Evolutionary conservation across 2,113 vertebrate genomes (phyloP).

Genomic region (Fregetta grallaria): DNA sequence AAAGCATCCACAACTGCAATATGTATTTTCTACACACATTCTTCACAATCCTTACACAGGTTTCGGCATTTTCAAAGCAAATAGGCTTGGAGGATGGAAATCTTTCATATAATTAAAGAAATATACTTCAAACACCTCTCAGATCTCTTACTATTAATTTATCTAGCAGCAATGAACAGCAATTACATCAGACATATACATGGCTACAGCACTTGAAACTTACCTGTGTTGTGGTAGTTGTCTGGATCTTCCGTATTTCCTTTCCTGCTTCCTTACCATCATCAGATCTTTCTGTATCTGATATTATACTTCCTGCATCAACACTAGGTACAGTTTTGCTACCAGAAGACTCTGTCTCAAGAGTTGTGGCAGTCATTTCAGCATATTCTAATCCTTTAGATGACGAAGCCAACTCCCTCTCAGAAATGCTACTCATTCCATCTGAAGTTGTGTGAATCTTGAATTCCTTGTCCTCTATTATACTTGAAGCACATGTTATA

Average conservation of each 20-base stretch:
- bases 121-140: background rate
- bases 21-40: background rate
- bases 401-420: slow-evolving; percentile 72
- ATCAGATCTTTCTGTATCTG: slow-evolving; percentile 95
- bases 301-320: slow-evolving; percentile 78
- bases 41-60: background rate
- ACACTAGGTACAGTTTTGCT: slow-evolving; percentile 74
- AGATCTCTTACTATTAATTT: background rate
- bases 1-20: background rate
- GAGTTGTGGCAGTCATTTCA: slow-evolving; percentile 73
- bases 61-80: background rate
- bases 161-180: background rate
- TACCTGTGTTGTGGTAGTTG: slow-evolving; percentile 95
- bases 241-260: slow-evolving; percentile 96
- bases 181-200: background rate
- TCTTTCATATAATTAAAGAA: background rate
- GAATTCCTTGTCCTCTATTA: slow-evolving; percentile 88
- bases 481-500: slow-evolving; percentile 78
- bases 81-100: background rate
- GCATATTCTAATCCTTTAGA: slow-evolving; percentile 75
- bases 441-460: slow-evolving; percentile 84
- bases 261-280: slow-evolving; percentile 93
- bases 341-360: slow-evolving; percentile 73
- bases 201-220: background rate
- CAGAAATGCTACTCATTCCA: slow-evolving; percentile 74